Percentiles rank a stretch among this genome's conserved stretches.
Evolutionary conservation across 1,140 invertebrate genomes (phyloP).

Genomic region (Aleiodes sp.): DNA sequence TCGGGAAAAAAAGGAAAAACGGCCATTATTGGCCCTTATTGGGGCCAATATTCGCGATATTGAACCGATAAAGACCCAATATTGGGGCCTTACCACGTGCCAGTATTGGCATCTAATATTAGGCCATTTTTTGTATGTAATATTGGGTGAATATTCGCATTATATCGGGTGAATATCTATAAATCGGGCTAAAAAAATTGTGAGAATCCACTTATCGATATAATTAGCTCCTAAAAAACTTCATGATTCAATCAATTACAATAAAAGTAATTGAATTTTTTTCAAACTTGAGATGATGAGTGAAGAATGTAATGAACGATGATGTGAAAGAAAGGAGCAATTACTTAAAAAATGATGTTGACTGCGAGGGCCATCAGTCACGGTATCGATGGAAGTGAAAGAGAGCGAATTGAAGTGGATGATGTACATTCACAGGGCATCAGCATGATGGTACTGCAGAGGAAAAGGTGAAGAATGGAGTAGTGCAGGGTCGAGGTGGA

Average conservation of each 20-base stretch:
- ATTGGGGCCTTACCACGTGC: too few species aligned
- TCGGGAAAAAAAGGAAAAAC: too few species aligned
- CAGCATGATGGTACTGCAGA: constrained; percentile 24
- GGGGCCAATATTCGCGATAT: too few species aligned
- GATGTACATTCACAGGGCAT: constrained; percentile 24
- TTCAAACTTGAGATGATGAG: background rate
- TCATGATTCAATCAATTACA: background rate
- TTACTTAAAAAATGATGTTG: constrained; percentile 16
- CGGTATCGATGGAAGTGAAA: background rate
- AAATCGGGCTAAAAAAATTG: too few species aligned
- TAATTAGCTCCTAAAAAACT: background rate
- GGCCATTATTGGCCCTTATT: too few species aligned
- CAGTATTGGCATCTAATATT: too few species aligned
- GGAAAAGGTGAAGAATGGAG: constrained; percentile 47
- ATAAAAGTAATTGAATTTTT: background rate
- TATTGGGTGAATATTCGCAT: too few species aligned
- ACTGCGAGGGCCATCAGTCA: constrained; percentile 1
- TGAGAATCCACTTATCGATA: background rate
- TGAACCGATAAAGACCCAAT: too few species aligned
- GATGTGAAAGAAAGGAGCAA: constrained; percentile 27
- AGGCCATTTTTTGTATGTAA: too few species aligned
- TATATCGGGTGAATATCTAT: too few species aligned
- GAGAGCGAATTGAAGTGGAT: constrained; percentile 23
- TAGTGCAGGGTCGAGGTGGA: constrained; percentile 33
- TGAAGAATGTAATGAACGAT: background rate